These are phyloP conservation scores for Mohoua ochrocephala DNA, from an alignment of 2,113 vertebrate genomes.

Conservation along the genomic window DNA sequence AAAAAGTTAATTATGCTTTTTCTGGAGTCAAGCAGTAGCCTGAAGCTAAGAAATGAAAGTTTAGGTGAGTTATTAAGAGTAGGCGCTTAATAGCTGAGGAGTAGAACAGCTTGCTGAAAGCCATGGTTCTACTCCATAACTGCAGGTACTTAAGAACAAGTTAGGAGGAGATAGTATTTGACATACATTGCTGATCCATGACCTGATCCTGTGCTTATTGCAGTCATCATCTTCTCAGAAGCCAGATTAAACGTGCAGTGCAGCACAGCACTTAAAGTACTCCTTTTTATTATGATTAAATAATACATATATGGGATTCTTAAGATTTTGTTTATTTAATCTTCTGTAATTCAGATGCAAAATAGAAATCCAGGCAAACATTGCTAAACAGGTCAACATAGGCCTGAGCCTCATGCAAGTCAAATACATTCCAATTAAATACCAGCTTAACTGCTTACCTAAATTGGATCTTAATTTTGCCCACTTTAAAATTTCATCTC, in stretches of 20 bases:
- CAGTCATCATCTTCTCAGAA: neutral
- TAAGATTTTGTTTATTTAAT: neutral
- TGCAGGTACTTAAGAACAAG: neutral
- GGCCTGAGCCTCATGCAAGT: neutral
- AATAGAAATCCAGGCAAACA: neutral
- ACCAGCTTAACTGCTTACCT: neutral
- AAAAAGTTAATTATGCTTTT: neutral
- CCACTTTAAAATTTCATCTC: neutral
- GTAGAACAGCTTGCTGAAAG: neutral
- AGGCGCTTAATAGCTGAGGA: neutral
- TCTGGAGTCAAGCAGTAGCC: neutral
- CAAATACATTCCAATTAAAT: neutral
- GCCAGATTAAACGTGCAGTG: neutral
- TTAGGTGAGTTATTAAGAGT: slow-evolving; percentile 38
- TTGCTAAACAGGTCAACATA: neutral
- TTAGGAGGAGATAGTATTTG: neutral
- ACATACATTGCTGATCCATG: neutral
- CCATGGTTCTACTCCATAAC: neutral
- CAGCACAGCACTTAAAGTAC: neutral
- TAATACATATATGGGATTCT: neutral
- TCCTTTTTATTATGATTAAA: neutral
- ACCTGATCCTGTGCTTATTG: neutral
- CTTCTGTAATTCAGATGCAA: neutral
- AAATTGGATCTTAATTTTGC: neutral
- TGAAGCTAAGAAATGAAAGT: slow-evolving; percentile 6